phyloP scores from a whole-genome alignment of 92 coral and sea anemone species.

The Parazoanthus darwini region DNA sequence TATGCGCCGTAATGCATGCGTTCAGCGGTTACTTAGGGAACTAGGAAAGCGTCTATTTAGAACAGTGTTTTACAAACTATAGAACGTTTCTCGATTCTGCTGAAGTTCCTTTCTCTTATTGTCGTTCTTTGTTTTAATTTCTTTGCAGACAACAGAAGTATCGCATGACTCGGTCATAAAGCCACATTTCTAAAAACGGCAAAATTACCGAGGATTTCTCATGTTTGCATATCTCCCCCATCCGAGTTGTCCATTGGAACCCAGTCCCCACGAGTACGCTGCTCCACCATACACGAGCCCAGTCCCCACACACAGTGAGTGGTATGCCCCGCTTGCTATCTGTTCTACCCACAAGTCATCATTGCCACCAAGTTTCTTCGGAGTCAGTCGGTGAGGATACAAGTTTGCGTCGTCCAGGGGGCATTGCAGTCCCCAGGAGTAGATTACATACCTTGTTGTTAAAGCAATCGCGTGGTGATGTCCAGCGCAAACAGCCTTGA shows the following conservation, averaged over 20 bases:
- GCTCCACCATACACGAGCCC: slow-evolving; percentile 44
- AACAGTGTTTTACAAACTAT: too few relatives aligned
- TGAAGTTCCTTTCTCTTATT: too few relatives aligned
- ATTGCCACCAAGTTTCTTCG: slow-evolving; percentile 41
- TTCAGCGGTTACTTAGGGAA: too few relatives aligned
- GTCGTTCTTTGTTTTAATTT: too few relatives aligned
- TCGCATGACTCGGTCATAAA: neutral
- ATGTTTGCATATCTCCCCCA: slow-evolving; percentile 29
- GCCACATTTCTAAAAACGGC: neutral
- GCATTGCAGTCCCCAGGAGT: slow-evolving; percentile 65
- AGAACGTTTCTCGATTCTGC: too few relatives aligned
- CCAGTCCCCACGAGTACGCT: slow-evolving; percentile 68
- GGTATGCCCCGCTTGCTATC: slow-evolving; percentile 65
- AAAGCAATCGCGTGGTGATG: slow-evolving; percentile 63
- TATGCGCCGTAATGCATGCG: too few relatives aligned
- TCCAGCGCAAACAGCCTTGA: slow-evolving; percentile 61
- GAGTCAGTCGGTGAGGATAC: slow-evolving; percentile 15
- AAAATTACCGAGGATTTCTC: neutral
- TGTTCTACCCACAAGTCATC: slow-evolving; percentile 47
- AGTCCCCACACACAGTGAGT: slow-evolving; percentile 54
- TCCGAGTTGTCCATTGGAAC: slow-evolving; percentile 68
- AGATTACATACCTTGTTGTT: slow-evolving; percentile 43
- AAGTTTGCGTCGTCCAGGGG: slow-evolving; percentile 5
- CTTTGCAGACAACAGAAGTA: too few relatives aligned
- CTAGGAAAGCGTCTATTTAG: too few relatives aligned